Evolutionary conservation across 2,888 invertebrate genomes (phyloP).

Genomic region (Epirrhoe alternata): DNA sequence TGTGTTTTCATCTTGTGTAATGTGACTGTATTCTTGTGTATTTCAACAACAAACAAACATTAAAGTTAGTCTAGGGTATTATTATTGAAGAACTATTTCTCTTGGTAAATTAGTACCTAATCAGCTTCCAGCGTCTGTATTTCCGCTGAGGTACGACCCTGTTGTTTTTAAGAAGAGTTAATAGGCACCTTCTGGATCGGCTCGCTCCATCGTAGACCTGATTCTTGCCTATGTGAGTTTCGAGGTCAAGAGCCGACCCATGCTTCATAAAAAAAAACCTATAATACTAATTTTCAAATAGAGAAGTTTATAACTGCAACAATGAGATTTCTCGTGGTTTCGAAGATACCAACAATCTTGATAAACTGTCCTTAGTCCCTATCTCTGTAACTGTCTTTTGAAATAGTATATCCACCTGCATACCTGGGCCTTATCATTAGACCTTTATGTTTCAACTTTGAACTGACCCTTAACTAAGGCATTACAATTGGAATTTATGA

Average conservation of each 20-base stretch:
- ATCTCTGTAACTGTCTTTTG: constrained; percentile 12
- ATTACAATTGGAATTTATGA: background rate
- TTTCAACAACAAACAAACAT: background rate
- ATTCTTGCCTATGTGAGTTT: too few relatives aligned
- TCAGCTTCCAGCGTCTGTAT: too few relatives aligned
- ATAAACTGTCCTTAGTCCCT: constrained; percentile 14
- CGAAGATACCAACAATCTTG: constrained; percentile 11
- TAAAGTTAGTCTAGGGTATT: too few relatives aligned
- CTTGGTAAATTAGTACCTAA: too few relatives aligned
- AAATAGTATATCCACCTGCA: constrained; percentile 16
- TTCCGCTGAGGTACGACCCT: too few relatives aligned
- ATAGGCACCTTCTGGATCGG: too few relatives aligned
- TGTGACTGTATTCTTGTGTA: background rate
- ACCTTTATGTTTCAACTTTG: constrained; percentile 20
- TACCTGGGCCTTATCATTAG: constrained; percentile 18
- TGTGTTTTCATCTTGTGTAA: background rate
- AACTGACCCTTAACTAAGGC: constrained; percentile 3
- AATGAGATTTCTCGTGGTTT: background rate
- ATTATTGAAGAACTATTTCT: too few relatives aligned
- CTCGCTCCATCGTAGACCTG: too few relatives aligned
- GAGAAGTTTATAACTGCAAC: background rate
- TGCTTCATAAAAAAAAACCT: too few relatives aligned
- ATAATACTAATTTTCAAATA: too few relatives aligned
- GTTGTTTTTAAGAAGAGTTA: too few relatives aligned
- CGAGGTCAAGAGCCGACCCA: too few relatives aligned